These are phyloP conservation scores for Catagonus wagneri DNA, from an alignment of 2,113 vertebrate genomes.

Conservation along the genomic window DNA sequence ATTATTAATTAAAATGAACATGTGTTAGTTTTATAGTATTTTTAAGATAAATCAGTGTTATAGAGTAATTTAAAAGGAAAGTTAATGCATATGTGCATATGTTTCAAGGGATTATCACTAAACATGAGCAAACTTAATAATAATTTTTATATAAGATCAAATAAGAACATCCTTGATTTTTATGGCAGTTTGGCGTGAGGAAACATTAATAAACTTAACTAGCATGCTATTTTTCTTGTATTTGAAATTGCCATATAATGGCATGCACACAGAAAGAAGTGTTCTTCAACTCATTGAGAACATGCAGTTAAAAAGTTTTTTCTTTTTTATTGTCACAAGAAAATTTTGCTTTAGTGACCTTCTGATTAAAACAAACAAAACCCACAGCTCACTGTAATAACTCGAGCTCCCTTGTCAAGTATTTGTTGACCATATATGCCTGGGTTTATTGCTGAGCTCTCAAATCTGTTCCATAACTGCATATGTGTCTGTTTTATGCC, in stretches of 20 bases:
- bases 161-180: neutral
- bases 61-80: neutral
- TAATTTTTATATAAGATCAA: neutral
- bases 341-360: neutral
- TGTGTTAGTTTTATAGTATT: neutral
- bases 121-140: neutral
- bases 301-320: neutral
- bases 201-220: neutral
- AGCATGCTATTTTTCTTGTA: neutral
- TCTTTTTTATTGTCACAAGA: neutral
- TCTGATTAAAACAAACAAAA: constrained; percentile 49
- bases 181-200: neutral
- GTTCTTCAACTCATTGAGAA: neutral
- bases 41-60: neutral
- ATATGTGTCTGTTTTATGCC: neutral
- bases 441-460: neutral
- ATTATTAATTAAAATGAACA: neutral
- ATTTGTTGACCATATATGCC: neutral
- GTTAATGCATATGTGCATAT: neutral
- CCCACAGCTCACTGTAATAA: neutral
- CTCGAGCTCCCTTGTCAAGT: neutral
- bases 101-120: neutral
- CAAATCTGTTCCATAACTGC: neutral
- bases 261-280: rapidly evolving
- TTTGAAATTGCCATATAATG: neutral